A percentile compares a stretch with the other conserved stretches of the same genome.
Evolutionary conservation across 1,140 invertebrate species (phyloP).

Genomic region (Megalonaias nervosa): DNA sequence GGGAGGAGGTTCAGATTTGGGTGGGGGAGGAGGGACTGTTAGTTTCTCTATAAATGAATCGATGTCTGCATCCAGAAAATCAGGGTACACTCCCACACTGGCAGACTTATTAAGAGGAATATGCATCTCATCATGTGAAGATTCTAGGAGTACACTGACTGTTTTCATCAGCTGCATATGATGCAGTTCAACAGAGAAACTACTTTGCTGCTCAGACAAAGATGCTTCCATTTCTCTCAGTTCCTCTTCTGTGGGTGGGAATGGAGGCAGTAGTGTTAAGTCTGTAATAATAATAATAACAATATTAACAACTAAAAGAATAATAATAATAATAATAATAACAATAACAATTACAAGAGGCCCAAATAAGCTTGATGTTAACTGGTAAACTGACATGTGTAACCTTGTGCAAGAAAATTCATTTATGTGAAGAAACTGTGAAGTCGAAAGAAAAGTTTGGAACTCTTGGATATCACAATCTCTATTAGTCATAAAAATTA

Average conservation of each 20-base stretch:
- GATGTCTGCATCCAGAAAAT: constrained; percentile 71
- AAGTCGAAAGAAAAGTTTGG: too few relatives aligned
- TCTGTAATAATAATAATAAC: constrained; percentile 68
- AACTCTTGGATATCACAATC: too few relatives aligned
- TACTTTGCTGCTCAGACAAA: too few relatives aligned
- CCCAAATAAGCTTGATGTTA: too few relatives aligned
- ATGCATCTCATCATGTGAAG: not conserved
- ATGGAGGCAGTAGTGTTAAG: constrained; percentile 86
- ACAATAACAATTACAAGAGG: too few relatives aligned
- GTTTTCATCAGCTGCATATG: constrained; percentile 10
- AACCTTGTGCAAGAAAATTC: too few relatives aligned
- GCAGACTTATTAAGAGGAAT: constrained; percentile 73
- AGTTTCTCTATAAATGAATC: constrained; percentile 88
- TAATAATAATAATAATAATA: too few relatives aligned
- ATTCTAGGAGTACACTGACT: not conserved
- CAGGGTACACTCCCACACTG: constrained; percentile 55
- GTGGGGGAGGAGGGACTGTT: constrained; percentile 80
- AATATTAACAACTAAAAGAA: not conserved
- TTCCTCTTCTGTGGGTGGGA: constrained; percentile 38
- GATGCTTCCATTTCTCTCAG: not conserved
- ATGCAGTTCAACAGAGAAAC: too few relatives aligned
- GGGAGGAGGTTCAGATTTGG: constrained; percentile 29
- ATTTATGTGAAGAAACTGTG: too few relatives aligned
- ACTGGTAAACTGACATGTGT: too few relatives aligned
- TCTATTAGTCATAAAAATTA: too few relatives aligned